phyloP scores from a whole-genome alignment of 2,888 invertebrate species.

The Acrocyrtus sp. region DNA sequence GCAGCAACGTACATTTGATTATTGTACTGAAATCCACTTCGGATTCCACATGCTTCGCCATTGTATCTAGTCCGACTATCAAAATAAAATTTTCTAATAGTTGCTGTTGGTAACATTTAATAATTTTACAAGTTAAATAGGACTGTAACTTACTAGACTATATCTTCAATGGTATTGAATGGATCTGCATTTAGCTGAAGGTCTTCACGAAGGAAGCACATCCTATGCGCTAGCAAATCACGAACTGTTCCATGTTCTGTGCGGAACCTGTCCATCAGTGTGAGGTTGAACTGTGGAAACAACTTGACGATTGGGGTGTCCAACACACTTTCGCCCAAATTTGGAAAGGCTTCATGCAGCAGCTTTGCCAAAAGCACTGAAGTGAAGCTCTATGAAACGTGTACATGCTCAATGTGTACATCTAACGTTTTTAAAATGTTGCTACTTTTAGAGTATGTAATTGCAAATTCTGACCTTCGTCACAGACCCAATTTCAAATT shows the following conservation, averaged over 20 bases:
- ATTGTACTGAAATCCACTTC: slow-evolving; percentile 49
- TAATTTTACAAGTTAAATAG: too few species aligned
- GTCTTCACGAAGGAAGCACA: slow-evolving; percentile 18
- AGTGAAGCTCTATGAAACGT: slow-evolving; percentile 10
- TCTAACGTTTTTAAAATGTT: not conserved
- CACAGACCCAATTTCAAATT: slow-evolving; percentile 40
- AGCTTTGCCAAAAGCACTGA: slow-evolving; percentile 26
- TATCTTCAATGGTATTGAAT: slow-evolving; percentile 13
- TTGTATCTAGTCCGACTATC: slow-evolving; percentile 46
- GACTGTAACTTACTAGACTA: slow-evolving; percentile 39
- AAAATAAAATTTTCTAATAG: too few species aligned
- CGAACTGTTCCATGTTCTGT: slow-evolving; percentile 39
- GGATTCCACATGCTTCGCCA: slow-evolving; percentile 31
- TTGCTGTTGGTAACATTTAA: too few species aligned
- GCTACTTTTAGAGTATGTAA: too few species aligned
- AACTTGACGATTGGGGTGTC: slow-evolving; percentile 38
- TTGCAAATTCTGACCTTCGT: slow-evolving; percentile 39
- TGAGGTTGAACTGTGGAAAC: slow-evolving; percentile 24
- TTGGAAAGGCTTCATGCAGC: slow-evolving; percentile 42
- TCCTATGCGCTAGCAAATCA: slow-evolving; percentile 48
- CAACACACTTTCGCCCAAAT: slow-evolving; percentile 23
- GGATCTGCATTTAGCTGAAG: slow-evolving; percentile 27
- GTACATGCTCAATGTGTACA: too few species aligned
- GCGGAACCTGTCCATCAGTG: slow-evolving; percentile 50
- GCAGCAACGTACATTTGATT: slow-evolving; percentile 47